Percentiles rank a stretch among this genome's conserved stretches.
Conservation (phyloP, 2,888 invertebrate species). For the Sarcophaga carnaria region DNA sequence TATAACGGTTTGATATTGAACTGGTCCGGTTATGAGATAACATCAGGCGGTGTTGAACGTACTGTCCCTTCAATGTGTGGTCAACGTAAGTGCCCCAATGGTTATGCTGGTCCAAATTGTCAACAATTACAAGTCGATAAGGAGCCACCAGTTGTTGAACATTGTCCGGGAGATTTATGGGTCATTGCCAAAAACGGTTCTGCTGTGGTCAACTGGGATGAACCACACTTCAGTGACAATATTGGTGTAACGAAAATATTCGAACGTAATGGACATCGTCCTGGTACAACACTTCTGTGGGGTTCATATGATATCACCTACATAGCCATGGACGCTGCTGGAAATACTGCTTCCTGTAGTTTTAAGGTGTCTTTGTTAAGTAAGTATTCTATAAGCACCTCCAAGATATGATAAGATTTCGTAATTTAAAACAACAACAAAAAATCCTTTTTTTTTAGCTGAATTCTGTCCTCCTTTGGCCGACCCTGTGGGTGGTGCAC, state of each 20-base stretch:
- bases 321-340: constrained; percentile 95
- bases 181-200: constrained; percentile 96
- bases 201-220: constrained; percentile 94
- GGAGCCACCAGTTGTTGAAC: constrained; percentile 91
- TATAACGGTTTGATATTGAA: constrained; percentile 93
- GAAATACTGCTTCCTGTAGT: constrained; percentile 94
- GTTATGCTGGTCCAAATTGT: constrained; percentile 93
- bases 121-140: constrained; percentile 92
- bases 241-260: constrained; percentile 90
- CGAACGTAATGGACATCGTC: constrained; percentile 92
- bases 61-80: constrained; percentile 96
- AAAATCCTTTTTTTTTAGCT: constrained; percentile 82
- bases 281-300: constrained; percentile 94
- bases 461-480: constrained; percentile 95
- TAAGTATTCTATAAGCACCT: constrained; percentile 82
- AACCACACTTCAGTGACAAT: constrained; percentile 94
- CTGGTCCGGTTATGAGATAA: constrained; percentile 96
- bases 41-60: constrained; percentile 93
- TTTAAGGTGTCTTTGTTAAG: constrained; percentile 95
- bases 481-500: constrained; percentile 95
- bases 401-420: neutral
- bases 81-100: constrained; percentile 92
- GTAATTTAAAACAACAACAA: neutral
- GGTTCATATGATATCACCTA: constrained; percentile 96
- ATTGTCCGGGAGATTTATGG: constrained; percentile 97